Evolutionary conservation across 2,113 vertebrate species (phyloP).

Genomic region (Gallinago paraguaiae): DNA sequence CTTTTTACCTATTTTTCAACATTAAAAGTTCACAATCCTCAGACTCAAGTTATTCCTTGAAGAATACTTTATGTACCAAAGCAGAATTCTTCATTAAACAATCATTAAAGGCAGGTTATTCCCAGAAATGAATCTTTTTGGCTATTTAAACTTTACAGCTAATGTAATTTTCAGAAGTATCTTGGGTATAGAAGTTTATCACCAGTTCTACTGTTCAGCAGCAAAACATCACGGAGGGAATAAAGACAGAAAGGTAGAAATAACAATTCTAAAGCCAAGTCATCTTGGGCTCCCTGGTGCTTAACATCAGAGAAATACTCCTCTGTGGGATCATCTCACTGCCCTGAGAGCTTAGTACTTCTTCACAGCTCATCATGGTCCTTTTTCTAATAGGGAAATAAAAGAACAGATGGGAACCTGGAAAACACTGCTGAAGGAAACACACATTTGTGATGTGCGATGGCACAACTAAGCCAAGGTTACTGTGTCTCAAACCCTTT

Average conservation of each 20-base stretch:
- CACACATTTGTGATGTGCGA: not conserved
- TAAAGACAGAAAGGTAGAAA: not conserved
- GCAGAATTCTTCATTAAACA: not conserved
- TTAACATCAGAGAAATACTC: not conserved
- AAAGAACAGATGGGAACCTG: not conserved
- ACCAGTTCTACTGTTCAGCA: not conserved
- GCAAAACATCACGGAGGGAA: not conserved
- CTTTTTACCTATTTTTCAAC: not conserved
- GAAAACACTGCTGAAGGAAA: not conserved
- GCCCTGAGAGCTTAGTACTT: not conserved
- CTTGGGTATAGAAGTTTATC: not conserved
- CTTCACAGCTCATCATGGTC: not conserved
- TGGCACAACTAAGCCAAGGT: not conserved
- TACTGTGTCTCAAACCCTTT: not conserved
- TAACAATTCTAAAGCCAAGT: not conserved
- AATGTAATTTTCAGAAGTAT: not conserved
- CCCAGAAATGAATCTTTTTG: not conserved
- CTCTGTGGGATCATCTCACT: not conserved
- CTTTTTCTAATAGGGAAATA: not conserved
- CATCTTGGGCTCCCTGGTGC: not conserved
- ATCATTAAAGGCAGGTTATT: not conserved
- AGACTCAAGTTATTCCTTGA: not conserved
- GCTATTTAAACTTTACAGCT: not conserved
- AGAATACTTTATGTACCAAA: not conserved
- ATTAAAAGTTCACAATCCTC: not conserved